These are phyloP conservation scores for Melikaiella ostensackeni DNA, from an alignment of 2,888 invertebrate species.

Conservation along the genomic window DNA sequence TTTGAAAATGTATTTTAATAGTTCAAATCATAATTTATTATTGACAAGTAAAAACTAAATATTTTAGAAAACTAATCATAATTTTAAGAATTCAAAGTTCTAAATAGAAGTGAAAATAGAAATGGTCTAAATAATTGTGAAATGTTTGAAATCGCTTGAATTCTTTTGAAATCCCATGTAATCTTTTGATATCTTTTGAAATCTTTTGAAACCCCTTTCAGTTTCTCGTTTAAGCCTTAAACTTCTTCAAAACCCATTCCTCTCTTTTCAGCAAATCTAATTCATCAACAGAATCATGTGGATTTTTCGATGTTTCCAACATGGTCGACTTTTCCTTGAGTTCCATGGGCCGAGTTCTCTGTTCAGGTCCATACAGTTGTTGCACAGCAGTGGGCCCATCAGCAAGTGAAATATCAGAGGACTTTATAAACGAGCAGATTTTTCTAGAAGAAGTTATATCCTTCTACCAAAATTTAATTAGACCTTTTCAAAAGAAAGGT, in stretches of 20 bases:
- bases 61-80: too few species aligned
- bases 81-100: too few species aligned
- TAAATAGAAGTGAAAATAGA: too few species aligned
- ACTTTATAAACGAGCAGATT: conserved; percentile 83
- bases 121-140: too few species aligned
- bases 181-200: too few species aligned
- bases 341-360: conserved; percentile 59
- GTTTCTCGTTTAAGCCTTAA: neutral
- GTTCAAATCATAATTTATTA: too few species aligned
- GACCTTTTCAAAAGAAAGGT: conserved; percentile 83
- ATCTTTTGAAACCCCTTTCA: too few species aligned
- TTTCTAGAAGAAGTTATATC: conserved; percentile 84
- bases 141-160: too few species aligned
- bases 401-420: conserved; percentile 64
- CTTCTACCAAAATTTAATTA: conserved; percentile 82
- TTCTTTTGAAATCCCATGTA: too few species aligned
- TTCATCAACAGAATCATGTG: conserved; percentile 9
- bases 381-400: conserved; percentile 69
- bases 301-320: conserved; percentile 10
- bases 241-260: neutral
- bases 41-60: too few species aligned
- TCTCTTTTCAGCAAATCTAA: conserved; percentile 3
- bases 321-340: conserved; percentile 12
- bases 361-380: conserved; percentile 70
- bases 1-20: too few species aligned